Evolutionary conservation across 2,797 vertebrate species (phyloP).

Genomic region (Anomalospiza imberbis): DNA sequence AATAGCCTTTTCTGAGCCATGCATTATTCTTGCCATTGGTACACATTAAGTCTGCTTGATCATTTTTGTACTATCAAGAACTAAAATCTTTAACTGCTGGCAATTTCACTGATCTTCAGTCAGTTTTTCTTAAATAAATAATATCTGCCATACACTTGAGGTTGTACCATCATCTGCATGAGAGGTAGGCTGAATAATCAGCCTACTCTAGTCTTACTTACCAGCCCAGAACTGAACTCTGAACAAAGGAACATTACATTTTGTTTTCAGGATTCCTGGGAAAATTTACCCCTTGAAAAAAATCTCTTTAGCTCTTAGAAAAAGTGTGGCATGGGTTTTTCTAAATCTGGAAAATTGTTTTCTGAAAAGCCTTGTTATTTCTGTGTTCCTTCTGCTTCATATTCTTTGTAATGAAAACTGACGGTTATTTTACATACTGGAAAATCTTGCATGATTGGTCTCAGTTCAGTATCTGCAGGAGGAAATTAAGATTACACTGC

Average conservation of each 20-base stretch:
- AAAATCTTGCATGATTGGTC: constrained; percentile 17
- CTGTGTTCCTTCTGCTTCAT: neutral
- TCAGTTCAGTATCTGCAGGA: constrained; percentile 24
- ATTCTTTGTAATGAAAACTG: constrained; percentile 20
- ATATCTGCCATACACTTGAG: neutral
- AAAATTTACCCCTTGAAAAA: neutral
- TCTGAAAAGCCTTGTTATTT: constrained; percentile 20
- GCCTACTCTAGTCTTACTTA: neutral
- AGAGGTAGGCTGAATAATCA: neutral
- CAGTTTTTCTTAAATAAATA: neutral
- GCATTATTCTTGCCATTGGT: neutral
- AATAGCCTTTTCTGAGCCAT: neutral
- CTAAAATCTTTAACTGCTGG: neutral
- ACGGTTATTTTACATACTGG: constrained; percentile 23
- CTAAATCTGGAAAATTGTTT: constrained; percentile 13
- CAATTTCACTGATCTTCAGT: neutral
- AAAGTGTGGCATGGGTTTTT: neutral
- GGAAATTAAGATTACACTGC: constrained; percentile 19
- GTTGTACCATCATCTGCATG: neutral
- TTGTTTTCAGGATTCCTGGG: neutral
- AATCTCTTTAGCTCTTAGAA: neutral
- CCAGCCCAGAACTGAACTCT: neutral
- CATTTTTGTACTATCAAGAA: neutral
- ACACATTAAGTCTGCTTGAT: neutral
- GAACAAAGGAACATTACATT: neutral